Evolutionary conservation across 2,888 invertebrate species (phyloP).

Genomic region (Flexamia atlantica): DNA sequence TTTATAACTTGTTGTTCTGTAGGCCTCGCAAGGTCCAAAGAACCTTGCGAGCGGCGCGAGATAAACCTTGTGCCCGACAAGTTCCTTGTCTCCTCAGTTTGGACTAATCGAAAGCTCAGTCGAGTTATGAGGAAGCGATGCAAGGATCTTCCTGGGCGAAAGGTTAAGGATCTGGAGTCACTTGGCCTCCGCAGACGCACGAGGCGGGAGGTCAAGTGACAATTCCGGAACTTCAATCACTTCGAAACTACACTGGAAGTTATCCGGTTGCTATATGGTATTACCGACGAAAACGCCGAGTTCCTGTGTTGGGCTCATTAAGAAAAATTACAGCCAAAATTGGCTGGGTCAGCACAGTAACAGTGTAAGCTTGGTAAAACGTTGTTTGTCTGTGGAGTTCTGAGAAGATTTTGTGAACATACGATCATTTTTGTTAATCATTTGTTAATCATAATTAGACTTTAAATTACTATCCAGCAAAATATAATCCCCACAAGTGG

Average conservation of each 20-base stretch:
- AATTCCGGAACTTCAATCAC: not conserved
- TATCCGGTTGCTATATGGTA: not conserved
- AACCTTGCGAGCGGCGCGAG: not conserved
- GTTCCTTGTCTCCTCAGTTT: constrained; percentile 15
- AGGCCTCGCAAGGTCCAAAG: not conserved
- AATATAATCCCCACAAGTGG: too few species aligned
- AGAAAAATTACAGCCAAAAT: too few species aligned
- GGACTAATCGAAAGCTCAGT: not conserved
- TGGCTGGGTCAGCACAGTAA: too few species aligned
- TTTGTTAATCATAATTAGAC: too few species aligned
- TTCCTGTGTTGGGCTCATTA: too few species aligned
- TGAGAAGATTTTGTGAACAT: too few species aligned
- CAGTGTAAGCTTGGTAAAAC: too few species aligned
- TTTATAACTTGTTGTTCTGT: not conserved
- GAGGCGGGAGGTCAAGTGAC: too few species aligned
- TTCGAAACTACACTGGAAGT: not conserved
- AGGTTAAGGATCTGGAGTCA: constrained; percentile 32
- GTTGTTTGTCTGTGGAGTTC: too few species aligned
- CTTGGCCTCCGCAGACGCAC: not conserved
- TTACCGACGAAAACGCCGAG: too few species aligned
- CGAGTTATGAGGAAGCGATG: constrained; percentile 36
- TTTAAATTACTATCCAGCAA: too few species aligned
- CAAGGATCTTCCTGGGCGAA: constrained; percentile 54
- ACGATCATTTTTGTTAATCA: too few species aligned
- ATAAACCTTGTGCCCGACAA: constrained; percentile 22